Evolutionary conservation across 1,140 invertebrate species (phyloP), one percentile per base, ranked within the genome.

Genomic region (Neocloeon triangulifer): DNA sequence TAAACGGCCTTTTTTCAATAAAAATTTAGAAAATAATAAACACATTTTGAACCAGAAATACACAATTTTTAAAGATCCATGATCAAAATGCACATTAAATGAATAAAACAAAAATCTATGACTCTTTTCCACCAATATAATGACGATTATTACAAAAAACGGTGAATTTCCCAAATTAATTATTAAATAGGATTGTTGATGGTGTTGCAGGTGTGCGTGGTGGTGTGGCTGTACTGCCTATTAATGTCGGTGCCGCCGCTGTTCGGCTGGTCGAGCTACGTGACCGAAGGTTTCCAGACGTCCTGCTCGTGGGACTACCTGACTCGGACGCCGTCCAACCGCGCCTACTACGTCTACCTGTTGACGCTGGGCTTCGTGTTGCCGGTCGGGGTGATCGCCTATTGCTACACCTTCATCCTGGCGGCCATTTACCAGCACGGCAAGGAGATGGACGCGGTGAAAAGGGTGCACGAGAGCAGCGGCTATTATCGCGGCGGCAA

Each of bases 241-340:
- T 34, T 43, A 9, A 47, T 62, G 32, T 45, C 54, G 0, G 13
- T 58, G 2, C 61, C 61, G 4, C 63, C 63, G 0, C 46, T 64
- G 9, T 56, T 64, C 32, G 62, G 62, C 7, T 64, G 59, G 52
- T 53, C 61, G 3, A 37, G 49, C 2, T 66, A 63, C 43, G 49
- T 59, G 1, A 44, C 51, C 1, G 62, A 64, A 45, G 55, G 56
- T 5, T 50, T 64, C 8, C 49, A 55, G 19, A 64, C 60, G 2
- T 60, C 59, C 0, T 66, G 62, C 33, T 62, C 62, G 0, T 61
- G 62, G 46, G 61, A 66, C 43, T 66, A 64, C 43, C 44, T 56
- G 16, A 58, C 55, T 4, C 44, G 46, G 20, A 51, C 48, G 4
- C 16, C 40, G 1, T 39, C 42, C 20, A 59, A 59, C 36, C 42